These are phyloP conservation scores for Ornithoptera alexandrae DNA, from an alignment of 2,888 invertebrate genomes.

Conservation along the genomic window DNA sequence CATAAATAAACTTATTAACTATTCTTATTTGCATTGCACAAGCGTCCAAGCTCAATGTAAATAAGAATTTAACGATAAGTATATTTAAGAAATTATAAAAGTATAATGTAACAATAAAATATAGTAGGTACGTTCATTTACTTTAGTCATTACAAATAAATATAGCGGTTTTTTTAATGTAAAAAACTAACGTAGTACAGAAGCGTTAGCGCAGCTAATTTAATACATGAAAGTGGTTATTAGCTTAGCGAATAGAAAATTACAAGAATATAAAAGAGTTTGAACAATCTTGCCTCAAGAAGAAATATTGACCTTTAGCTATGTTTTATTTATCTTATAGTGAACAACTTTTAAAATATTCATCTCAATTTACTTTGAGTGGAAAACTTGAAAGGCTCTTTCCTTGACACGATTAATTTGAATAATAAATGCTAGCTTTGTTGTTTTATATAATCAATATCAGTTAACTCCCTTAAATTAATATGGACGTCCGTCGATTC, in stretches of 20 bases:
- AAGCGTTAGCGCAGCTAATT: no score
- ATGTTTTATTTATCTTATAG: neutral
- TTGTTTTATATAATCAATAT: no score
- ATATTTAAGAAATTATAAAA: neutral
- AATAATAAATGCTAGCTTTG: neutral
- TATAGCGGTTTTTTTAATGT: neutral
- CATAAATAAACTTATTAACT: constrained; percentile 14
- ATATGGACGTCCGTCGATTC: no score
- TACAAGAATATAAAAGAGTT: no score
- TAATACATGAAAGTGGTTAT: no score
- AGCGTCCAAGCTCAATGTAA: neutral
- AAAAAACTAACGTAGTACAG: no score
- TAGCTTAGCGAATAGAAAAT: no score
- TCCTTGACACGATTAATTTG: neutral
- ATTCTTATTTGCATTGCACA: neutral
- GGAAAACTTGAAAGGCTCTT: constrained; percentile 7
- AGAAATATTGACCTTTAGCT: neutral
- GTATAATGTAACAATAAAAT: no score
- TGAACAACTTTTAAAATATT: neutral
- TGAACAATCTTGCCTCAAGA: neutral
- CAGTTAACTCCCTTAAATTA: no score
- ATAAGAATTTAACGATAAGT: neutral
- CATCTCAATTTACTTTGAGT: constrained; percentile 1
- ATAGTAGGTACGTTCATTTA: no score
- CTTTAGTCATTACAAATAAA: neutral